Evolutionary conservation across 2,888 invertebrate species (phyloP), one percentile per base, ranked within the genome.

Genomic region (Pogonocherus hispidulus): DNA sequence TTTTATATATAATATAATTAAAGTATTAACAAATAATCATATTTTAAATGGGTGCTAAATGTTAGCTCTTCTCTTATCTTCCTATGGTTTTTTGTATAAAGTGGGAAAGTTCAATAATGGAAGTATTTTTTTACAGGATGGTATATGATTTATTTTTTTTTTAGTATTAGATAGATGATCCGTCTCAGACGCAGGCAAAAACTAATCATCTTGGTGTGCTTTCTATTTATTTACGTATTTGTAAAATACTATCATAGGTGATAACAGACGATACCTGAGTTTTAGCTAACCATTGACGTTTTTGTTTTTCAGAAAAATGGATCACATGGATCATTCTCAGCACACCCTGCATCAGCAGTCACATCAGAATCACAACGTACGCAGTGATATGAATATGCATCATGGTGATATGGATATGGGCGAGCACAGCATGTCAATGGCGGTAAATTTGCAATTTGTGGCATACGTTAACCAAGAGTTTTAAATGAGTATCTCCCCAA

Each of bases 271-370:
- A n/a, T 16, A 16, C 16, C 1, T 16, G 8, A 5, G 16, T 52
- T 49, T 16, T 8, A 16, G 18, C 14, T 52, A 27, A 14, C 5
- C 1, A 37, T 49, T 69, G 35, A 27, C n/a, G n/a, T n/a, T n/a
- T n/a, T 41, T 27, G 57, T 63, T 35, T 37, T 66, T 14, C 46
- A 67, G 56, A 47, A 62, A 47, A 22, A 62, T 65, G 65, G 65
- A 67, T 19, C 63, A 57, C 27, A 73, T 73, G 73, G 73, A 73
- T 52, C 73, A 69, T 57, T 71, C 73, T 1, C 69, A 73, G 41
- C 73, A 73, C 37, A 63, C 44, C 11, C 27, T 73, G 63, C 75
- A 74, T 18, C 65, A 69, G 5, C 63, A 27, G 27, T n/a, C 65
- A 41, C 54, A 44, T 52, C 32, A 69, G 72, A 71, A 44, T 14